Evolutionary conservation across 2,888 invertebrate genomes (phyloP), one percentile per base, ranked within the genome.

Genomic region (Tetragnatha montana): DNA sequence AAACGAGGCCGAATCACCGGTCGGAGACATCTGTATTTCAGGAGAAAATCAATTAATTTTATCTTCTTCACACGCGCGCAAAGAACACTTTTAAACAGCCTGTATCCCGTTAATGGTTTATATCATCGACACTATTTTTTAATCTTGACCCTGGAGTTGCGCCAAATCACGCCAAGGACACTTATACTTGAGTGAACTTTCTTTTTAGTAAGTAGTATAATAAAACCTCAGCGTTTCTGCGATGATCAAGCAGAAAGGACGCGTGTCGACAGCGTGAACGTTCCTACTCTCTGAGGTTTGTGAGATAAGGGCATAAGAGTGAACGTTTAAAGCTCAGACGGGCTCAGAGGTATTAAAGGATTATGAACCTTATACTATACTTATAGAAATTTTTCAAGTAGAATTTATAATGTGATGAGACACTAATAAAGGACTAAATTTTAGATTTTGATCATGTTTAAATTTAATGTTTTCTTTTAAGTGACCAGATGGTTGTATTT

Each of bases 151-250:
- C 80, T 86, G 86, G 86, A 86, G 51, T 14, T n/a, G 12, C 47
- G 86, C 86, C 86, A 86, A 86, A 86, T 86, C 86, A 86, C 79
- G 86, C 79, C 86, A 80, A 86, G 79, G 79, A 80, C 79, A 79
- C 51, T 51, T 17, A 49, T n/a, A 22, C 79, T 22, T 71, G 19
- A 76, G 68, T 21, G 12, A 47, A 12, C 68, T 47, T 6, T 74
- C 60, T 47, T 81, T 70, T 21, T 71, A 50, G 81, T 81, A 49
- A 81, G 70, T 71, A 71, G 69, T 47, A 35, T 60, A 78, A 60
- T 78, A 78, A 78, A 78, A 78, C 21, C 14, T 1, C 35, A 3
- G 78, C 78, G 60, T 78, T 78, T 35, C 4, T 78, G 60, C 78
- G 78, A 78, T 68, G 78, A 17, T 60, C 60, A 19, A 47, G 78